phyloP scores from a whole-genome alignment of 1,140 invertebrate genomes.

The Pseudobourletiella spinata region DNA sequence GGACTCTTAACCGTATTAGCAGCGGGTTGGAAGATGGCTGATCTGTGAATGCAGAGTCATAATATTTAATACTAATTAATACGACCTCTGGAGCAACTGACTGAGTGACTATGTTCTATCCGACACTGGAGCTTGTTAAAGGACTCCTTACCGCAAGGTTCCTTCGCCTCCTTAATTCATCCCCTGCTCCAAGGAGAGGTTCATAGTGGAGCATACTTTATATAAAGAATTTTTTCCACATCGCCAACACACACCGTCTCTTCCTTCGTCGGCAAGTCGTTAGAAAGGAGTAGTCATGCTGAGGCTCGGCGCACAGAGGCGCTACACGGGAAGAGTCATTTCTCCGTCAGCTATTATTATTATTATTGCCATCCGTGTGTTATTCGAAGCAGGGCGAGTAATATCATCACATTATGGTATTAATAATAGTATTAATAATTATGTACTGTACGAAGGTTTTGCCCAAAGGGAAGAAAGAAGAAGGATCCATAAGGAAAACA shows the following conservation, averaged over 20 bases:
- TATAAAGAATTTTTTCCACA: slow-evolving; percentile 4
- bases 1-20: too few species aligned
- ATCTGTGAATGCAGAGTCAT: slow-evolving; percentile 9
- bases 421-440: too few species aligned
- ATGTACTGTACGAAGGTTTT: too few species aligned
- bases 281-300: background rate
- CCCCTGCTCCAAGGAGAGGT: too few species aligned
- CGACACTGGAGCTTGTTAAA: too few species aligned
- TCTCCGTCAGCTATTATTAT: background rate
- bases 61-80: slow-evolving; percentile 25
- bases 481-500: too few species aligned
- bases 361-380: background rate
- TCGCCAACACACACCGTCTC: background rate
- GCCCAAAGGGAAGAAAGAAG: too few species aligned
- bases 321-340: slow-evolving; percentile 10
- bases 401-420: background rate
- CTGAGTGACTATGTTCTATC: too few species aligned
- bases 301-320: background rate
- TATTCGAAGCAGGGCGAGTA: background rate
- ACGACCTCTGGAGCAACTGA: slow-evolving; percentile 16
- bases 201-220: too few species aligned
- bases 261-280: background rate
- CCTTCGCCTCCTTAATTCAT: too few species aligned
- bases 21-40: background rate
- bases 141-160: too few species aligned